Evolutionary conservation across 2,113 vertebrate genomes (phyloP).

Genomic region (Mobula hypostoma): DNA sequence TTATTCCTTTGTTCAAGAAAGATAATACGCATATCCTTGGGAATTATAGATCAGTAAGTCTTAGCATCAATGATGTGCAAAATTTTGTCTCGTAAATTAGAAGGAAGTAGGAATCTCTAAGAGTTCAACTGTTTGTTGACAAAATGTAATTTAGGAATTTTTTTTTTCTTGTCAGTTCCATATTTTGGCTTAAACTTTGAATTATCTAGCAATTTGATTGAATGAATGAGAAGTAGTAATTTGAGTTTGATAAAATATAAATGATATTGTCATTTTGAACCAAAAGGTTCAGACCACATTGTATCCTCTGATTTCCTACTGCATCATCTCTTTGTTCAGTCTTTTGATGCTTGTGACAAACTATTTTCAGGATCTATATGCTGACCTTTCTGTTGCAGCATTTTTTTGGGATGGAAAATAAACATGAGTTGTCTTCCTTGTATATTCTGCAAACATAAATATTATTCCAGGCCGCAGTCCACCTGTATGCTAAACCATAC

Average conservation of each 20-base stretch:
- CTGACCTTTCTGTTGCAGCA: background rate
- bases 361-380: background rate
- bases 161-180: background rate
- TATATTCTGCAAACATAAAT: background rate
- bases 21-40: too few species aligned
- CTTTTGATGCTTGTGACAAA: background rate
- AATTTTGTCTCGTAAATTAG: too few species aligned
- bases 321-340: background rate
- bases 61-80: too few species aligned
- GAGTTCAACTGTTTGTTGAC: background rate
- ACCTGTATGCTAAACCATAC: background rate
- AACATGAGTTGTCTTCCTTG: background rate
- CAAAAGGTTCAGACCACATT: background rate
- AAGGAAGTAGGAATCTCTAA: background rate
- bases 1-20: too few species aligned
- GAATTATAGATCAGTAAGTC: too few species aligned
- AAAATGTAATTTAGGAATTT: background rate
- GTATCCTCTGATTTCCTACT: background rate
- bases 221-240: background rate
- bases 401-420: background rate
- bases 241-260: background rate
- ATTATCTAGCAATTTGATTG: background rate
- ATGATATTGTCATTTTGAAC: background rate
- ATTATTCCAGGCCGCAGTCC: background rate
- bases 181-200: background rate